Percentiles rank a stretch among this genome's conserved stretches.
Conservation (phyloP, 2,888 invertebrate genomes). For the Caenorhabditis sp. region DNA sequence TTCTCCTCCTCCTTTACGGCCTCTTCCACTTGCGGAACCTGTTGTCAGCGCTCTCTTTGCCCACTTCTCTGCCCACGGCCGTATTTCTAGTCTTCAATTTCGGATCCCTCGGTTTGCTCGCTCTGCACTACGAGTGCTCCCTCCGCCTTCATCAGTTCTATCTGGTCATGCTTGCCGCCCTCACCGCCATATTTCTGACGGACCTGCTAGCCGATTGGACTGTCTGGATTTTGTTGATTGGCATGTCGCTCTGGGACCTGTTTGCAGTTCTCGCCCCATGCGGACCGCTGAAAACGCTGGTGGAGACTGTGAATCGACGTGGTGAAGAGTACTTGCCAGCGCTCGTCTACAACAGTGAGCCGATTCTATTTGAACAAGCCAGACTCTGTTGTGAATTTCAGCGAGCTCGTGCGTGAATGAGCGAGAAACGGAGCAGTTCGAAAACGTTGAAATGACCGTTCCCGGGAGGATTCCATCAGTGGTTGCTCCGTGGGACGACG, state of each 20-base stretch:
- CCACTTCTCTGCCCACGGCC: conserved; percentile 21
- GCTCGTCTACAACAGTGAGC: conserved; percentile 32
- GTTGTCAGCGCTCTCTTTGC: conserved; percentile 1
- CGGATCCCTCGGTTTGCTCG: conserved; percentile 31
- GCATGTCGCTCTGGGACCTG: conserved; percentile 39
- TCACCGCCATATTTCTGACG: conserved; percentile 36
- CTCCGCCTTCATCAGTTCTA: conserved; percentile 33
- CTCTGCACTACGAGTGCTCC: conserved; percentile 39
- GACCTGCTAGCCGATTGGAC: conserved; percentile 44
- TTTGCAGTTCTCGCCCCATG: conserved; percentile 45
- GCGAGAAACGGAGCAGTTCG: too few relatives aligned
- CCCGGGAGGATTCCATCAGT: too few relatives aligned
- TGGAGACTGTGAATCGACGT: conserved; percentile 31
- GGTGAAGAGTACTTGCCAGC: conserved; percentile 43
- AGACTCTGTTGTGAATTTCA: conserved; percentile 4
- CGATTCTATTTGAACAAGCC: background rate
- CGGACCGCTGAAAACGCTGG: conserved; percentile 41
- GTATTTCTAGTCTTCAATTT: conserved; percentile 31
- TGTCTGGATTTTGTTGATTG: conserved; percentile 29
- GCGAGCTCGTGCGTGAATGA: conserved; percentile 37
- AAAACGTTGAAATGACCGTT: too few relatives aligned
- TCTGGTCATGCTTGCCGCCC: conserved; percentile 34
- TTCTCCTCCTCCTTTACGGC: conserved; percentile 17
- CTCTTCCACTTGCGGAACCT: conserved; percentile 18
- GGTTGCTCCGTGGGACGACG: too few relatives aligned